phyloP scores from a whole-genome alignment of 2,888 invertebrate species.

The Mesorhabditis spiculigera region DNA sequence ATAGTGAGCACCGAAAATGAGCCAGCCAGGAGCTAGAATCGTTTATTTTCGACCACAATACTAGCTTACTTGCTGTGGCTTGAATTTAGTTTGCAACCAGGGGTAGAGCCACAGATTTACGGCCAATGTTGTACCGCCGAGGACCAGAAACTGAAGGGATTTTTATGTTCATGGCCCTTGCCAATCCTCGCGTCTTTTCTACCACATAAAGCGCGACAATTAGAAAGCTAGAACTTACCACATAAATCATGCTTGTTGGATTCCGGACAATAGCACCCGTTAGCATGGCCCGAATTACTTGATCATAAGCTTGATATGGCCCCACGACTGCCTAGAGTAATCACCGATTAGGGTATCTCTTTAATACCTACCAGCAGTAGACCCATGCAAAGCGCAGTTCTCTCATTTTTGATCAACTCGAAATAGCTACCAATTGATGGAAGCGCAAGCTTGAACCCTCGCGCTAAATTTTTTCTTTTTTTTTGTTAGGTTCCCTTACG shows the following conservation, averaged over 20 bases:
- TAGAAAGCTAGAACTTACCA: constrained; percentile 21
- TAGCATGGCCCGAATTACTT: constrained; percentile 39
- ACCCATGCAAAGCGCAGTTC: constrained; percentile 27
- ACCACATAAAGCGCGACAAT: not conserved
- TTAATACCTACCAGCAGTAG: constrained; percentile 30
- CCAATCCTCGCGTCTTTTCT: too few species aligned
- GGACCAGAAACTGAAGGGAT: constrained; percentile 24
- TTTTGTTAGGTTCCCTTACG: constrained; percentile 9
- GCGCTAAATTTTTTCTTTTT: constrained; percentile 7
- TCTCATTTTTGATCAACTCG: constrained; percentile 30
- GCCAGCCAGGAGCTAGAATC: constrained; percentile 27
- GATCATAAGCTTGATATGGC: constrained; percentile 50
- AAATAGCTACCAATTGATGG: constrained; percentile 21
- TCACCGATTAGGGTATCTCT: not conserved
- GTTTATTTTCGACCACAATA: not conserved
- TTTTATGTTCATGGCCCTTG: not conserved
- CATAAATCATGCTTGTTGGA: constrained; percentile 38
- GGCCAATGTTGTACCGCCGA: constrained; percentile 42
- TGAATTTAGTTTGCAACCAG: constrained; percentile 31
- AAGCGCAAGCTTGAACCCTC: constrained; percentile 8
- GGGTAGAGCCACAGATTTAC: constrained; percentile 44
- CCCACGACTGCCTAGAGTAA: constrained; percentile 32
- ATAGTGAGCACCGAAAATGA: constrained; percentile 29
- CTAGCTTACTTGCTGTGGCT: constrained; percentile 26
- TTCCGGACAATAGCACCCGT: constrained; percentile 34